phyloP scores from a whole-genome alignment of 2,797 vertebrate genomes.

The Acipenser transmontanus region DNA sequence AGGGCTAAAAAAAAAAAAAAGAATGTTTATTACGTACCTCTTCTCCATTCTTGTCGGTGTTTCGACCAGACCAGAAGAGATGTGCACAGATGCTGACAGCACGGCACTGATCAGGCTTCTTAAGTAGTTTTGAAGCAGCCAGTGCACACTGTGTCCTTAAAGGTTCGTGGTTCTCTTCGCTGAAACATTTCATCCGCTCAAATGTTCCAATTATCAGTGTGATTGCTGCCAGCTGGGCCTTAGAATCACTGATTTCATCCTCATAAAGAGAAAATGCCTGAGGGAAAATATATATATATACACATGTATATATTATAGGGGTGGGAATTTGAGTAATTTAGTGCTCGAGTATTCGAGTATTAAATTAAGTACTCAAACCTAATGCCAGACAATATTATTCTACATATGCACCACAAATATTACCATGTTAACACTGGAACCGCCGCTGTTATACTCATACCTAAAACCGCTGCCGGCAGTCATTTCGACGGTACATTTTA shows the following conservation, averaged over 20 bases:
- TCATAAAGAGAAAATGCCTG: conserved; percentile 96
- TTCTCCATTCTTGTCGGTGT: conserved; percentile 89
- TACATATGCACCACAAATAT: no score
- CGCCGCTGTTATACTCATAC: no score
- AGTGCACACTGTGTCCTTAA: conserved; percentile 91
- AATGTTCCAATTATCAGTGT: conserved; percentile 96
- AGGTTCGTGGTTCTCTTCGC: conserved; percentile 96
- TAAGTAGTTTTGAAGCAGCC: conserved; percentile 92
- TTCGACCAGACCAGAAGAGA: conserved; percentile 94
- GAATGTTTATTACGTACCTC: conserved; percentile 61
- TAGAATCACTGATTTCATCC: conserved; percentile 97
- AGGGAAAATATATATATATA: conserved; percentile 11
- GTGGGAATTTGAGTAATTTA: no score
- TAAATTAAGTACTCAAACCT: no score
- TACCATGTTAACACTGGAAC: no score
- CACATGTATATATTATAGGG: no score
- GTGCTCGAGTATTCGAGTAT: no score
- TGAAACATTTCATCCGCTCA: conserved; percentile 91
- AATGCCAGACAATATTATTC: no score
- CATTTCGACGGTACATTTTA: no score
- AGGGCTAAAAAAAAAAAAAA: background rate
- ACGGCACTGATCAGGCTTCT: conserved; percentile 94
- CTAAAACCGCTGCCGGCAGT: no score
- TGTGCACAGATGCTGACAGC: conserved; percentile 95
- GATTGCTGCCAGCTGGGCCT: conserved; percentile 95